These are phyloP conservation scores for Sminthurinus aureus DNA, from an alignment of 2,888 invertebrate genomes.

Conservation along the genomic window DNA sequence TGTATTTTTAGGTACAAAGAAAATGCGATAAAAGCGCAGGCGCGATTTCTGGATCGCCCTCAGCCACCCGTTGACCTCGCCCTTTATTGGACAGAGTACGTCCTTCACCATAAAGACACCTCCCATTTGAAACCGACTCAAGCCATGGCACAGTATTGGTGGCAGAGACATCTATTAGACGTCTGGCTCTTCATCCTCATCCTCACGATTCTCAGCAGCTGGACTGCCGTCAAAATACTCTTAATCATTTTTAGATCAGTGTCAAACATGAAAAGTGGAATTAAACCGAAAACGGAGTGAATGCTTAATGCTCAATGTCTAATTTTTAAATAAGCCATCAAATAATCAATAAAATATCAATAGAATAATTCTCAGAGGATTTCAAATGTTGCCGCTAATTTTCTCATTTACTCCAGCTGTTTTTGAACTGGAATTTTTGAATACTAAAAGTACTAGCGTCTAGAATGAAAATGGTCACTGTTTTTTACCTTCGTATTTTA, in stretches of 20 bases:
- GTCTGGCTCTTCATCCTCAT: slow-evolving; percentile 30
- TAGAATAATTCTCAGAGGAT: no score
- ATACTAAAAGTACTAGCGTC: no score
- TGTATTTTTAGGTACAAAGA: slow-evolving; percentile 35
- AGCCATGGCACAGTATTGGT: slow-evolving; percentile 24
- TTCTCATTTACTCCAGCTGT: no score
- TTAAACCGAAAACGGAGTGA: no score
- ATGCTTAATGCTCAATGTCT: no score
- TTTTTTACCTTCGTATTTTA: no score
- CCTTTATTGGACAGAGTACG: background rate
- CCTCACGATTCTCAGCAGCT: background rate
- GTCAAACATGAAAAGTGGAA: background rate
- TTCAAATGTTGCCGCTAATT: no score
- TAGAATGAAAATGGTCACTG: no score
- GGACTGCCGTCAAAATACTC: background rate
- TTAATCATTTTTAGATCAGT: background rate
- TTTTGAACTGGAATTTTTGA: no score
- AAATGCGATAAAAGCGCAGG: background rate
- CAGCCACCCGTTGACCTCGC: background rate
- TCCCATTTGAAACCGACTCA: background rate
- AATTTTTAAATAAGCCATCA: no score
- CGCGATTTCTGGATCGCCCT: background rate
- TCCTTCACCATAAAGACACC: background rate
- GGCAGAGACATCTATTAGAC: slow-evolving; percentile 23
- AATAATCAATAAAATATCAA: no score